Evolutionary conservation across 2,888 invertebrate species (phyloP).

Genomic region (Plutella xylostella): DNA sequence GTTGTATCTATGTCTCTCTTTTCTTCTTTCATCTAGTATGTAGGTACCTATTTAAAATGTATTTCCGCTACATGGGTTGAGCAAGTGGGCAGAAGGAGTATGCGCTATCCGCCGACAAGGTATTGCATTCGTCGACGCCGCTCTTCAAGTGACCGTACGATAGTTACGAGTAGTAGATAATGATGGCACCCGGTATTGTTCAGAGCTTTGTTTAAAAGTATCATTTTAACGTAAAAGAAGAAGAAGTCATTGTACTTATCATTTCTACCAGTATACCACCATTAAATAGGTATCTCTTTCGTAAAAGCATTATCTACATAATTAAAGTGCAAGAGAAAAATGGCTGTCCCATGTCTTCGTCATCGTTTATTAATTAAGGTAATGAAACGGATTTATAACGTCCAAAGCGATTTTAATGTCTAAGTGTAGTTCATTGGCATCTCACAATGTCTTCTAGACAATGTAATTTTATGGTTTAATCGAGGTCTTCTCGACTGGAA

Average conservation of each 20-base stretch:
- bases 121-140: too few species aligned
- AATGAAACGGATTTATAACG: slow-evolving; percentile 65
- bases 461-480: slow-evolving; percentile 70
- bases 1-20: too few species aligned
- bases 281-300: background rate
- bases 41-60: too few species aligned
- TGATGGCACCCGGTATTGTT: too few species aligned
- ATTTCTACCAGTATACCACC: slow-evolving; percentile 1
- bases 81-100: too few species aligned
- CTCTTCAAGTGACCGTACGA: too few species aligned
- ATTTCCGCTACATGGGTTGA: too few species aligned
- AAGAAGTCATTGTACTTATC: background rate
- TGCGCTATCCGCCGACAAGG: too few species aligned
- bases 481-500: slow-evolving; percentile 62
- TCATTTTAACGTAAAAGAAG: too few species aligned
- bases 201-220: too few species aligned
- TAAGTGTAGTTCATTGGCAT: slow-evolving; percentile 69
- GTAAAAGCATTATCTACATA: slow-evolving; percentile 2
- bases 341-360: slow-evolving; percentile 53
- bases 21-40: too few species aligned
- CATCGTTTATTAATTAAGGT: slow-evolving; percentile 64
- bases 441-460: slow-evolving; percentile 60
- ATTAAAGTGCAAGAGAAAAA: slow-evolving; percentile 27
- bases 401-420: slow-evolving; percentile 64
- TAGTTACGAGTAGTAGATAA: too few species aligned